phyloP scores from a whole-genome alignment of 2,888 invertebrate genomes.

The Clostera curtula region DNA sequence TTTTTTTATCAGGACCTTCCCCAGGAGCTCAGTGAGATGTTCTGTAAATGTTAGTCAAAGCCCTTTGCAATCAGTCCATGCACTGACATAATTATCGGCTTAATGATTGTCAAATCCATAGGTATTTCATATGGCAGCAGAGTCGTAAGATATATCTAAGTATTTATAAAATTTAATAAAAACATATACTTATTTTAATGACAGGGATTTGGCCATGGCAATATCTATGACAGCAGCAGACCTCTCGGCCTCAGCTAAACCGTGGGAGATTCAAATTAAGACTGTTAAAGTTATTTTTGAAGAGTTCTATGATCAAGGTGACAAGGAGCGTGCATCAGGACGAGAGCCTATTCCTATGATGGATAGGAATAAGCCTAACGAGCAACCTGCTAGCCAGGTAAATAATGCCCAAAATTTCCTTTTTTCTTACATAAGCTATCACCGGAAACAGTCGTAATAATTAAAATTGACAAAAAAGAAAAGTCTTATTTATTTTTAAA shows the following conservation, averaged over 20 bases:
- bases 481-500: too few relatives aligned
- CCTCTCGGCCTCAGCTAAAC: constrained; percentile 88
- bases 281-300: constrained; percentile 88
- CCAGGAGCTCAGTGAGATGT: too few relatives aligned
- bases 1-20: too few relatives aligned
- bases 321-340: constrained; percentile 80
- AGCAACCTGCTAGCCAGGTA: constrained; percentile 85
- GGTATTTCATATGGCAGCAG: neutral
- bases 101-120: too few relatives aligned
- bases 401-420: too few relatives aligned
- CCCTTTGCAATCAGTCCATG: too few relatives aligned
- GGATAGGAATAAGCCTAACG: constrained; percentile 82
- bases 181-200: constrained; percentile 1
- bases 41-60: too few relatives aligned
- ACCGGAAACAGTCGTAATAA: too few relatives aligned
- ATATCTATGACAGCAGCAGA: constrained; percentile 90
- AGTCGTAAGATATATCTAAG: neutral
- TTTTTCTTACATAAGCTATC: too few relatives aligned
- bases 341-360: constrained; percentile 86
- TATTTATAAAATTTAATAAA: constrained; percentile 1
- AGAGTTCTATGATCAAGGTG: constrained; percentile 87
- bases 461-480: too few relatives aligned
- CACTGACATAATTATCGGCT: too few relatives aligned
- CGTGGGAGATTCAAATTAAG: constrained; percentile 87
- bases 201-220: constrained; percentile 79